Conservation (phyloP, 2,888 invertebrate genomes). For the Oscheius sp. region DNA sequence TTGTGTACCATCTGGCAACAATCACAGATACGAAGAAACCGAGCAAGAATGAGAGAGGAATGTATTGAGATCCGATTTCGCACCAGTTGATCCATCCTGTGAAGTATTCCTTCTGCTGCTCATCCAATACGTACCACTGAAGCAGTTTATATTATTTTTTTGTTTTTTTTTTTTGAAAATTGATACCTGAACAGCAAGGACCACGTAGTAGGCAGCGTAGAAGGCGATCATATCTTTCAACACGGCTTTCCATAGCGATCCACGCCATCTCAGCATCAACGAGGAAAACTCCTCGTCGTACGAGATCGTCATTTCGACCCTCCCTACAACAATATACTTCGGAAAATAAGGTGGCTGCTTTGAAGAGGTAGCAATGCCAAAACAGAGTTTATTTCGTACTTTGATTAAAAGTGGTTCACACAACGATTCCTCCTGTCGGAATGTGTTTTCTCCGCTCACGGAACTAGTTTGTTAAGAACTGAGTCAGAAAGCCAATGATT, state of each 20-base stretch:
- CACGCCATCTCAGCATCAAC: slow-evolving; percentile 72
- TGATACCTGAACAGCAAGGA: slow-evolving; percentile 67
- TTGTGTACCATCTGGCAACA: slow-evolving; percentile 64
- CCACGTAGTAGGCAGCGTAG: slow-evolving; percentile 71
- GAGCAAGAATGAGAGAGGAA: slow-evolving; percentile 72
- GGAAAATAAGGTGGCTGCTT: not conserved
- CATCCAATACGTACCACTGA: slow-evolving; percentile 71
- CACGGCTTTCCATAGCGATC: slow-evolving; percentile 72
- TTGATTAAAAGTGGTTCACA: slow-evolving; percentile 20
- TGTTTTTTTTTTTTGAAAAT: not conserved
- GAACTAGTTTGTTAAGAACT: slow-evolving; percentile 31
- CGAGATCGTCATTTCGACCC: slow-evolving; percentile 65
- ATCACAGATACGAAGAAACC: slow-evolving; percentile 73
- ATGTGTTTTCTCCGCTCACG: slow-evolving; percentile 25
- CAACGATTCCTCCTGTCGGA: slow-evolving; percentile 6
- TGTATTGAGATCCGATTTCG: slow-evolving; percentile 71
- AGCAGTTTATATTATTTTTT: slow-evolving; percentile 22
- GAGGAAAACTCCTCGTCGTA: slow-evolving; percentile 72
- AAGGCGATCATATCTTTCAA: slow-evolving; percentile 72
- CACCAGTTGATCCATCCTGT: slow-evolving; percentile 73
- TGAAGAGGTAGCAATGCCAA: not conserved
- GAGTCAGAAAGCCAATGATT: slow-evolving; percentile 32
- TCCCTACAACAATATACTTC: not conserved
- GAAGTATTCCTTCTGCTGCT: slow-evolving; percentile 72
- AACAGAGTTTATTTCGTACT: not conserved